Percentiles rank a stretch among this genome's conserved stretches.
phyloP scores from a whole-genome alignment of 2,888 invertebrate genomes.

The Platynereis dumerilii region DNA sequence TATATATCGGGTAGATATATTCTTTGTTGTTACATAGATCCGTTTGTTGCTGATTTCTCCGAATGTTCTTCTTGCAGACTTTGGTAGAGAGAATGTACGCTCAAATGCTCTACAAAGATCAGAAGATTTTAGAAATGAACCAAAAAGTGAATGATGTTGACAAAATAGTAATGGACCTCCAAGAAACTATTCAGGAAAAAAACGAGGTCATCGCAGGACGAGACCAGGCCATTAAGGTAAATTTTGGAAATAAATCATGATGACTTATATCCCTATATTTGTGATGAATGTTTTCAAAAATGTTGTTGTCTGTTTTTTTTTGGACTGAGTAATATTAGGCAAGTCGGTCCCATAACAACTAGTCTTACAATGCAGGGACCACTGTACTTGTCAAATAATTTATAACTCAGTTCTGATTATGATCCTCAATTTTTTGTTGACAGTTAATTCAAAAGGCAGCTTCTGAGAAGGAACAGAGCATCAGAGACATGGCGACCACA shows the following conservation, averaged over 20 bases:
- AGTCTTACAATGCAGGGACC: no score
- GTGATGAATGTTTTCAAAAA: no score
- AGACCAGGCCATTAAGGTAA: slow-evolving; percentile 72
- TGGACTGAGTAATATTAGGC: neutral
- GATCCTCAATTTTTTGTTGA: slow-evolving; percentile 52
- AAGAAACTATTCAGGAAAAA: slow-evolving; percentile 82
- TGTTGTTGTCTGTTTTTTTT: no score
- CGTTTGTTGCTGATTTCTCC: no score
- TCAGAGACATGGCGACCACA: slow-evolving; percentile 46
- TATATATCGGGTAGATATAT: no score
- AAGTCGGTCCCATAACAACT: no score
- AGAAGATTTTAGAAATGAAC: slow-evolving; percentile 72
- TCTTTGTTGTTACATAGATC: no score
- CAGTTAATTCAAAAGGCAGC: slow-evolving; percentile 55
- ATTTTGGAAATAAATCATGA: neutral
- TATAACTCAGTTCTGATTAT: no score
- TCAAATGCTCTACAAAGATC: slow-evolving; percentile 71
- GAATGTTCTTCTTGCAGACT: slow-evolving; percentile 22
- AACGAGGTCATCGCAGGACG: slow-evolving; percentile 83
- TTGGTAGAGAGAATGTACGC: slow-evolving; percentile 63
- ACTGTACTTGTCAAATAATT: no score
- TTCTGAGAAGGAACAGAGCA: slow-evolving; percentile 49
- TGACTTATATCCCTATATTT: neutral
- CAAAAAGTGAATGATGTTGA: slow-evolving; percentile 78
- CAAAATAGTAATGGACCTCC: slow-evolving; percentile 77